Evolutionary conservation across 2,797 vertebrate genomes (phyloP).

Genomic region (Sebastes dallii): DNA sequence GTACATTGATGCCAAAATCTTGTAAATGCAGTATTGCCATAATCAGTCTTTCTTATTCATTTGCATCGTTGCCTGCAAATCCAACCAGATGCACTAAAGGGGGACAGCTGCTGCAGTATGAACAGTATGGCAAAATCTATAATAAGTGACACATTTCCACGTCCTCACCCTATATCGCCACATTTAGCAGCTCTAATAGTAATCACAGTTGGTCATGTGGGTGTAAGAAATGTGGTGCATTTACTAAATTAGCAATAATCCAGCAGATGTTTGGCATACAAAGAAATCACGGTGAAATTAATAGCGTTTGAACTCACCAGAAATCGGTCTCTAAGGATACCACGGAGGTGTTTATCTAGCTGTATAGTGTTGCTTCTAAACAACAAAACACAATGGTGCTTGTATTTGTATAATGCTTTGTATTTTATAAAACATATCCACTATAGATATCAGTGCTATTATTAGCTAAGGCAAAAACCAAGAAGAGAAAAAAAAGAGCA

Average conservation of each 20-base stretch:
- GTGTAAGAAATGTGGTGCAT: not conserved
- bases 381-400: not conserved
- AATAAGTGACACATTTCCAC: not conserved
- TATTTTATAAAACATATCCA: not conserved
- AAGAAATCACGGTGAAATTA: not conserved
- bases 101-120: not conserved
- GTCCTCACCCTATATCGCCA: not conserved
- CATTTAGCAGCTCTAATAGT: not conserved
- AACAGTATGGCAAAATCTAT: not conserved
- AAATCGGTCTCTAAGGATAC: not conserved
- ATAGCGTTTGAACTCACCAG: not conserved
- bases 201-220: not conserved
- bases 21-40: not conserved
- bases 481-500: not conserved
- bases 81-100: not conserved
- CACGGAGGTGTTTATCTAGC: not conserved
- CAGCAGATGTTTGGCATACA: not conserved
- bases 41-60: not conserved
- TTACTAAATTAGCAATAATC: not conserved
- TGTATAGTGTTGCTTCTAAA: not conserved
- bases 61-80: not conserved
- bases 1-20: too few relatives aligned
- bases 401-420: not conserved
- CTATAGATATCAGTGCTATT: not conserved
- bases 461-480: not conserved